Conservation (phyloP, 2,888 invertebrate species). For the Orthosia cruda region DNA sequence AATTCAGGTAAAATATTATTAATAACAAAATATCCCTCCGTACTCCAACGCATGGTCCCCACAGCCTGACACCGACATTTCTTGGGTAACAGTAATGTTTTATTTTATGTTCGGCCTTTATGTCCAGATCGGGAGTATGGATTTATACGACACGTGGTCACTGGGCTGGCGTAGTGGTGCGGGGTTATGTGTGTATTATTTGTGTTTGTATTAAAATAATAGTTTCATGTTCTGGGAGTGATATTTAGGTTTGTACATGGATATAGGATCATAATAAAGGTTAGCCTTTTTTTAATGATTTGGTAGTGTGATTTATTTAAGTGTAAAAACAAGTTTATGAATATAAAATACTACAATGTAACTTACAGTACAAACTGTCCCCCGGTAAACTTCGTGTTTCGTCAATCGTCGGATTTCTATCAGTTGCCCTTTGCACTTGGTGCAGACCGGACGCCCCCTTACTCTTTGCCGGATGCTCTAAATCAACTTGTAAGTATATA, state of each 20-base stretch:
- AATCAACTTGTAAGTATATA: no score
- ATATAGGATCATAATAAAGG: not conserved
- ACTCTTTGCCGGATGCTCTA: no score
- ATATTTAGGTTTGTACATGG: not conserved
- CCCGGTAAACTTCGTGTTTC: no score
- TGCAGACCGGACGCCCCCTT: no score
- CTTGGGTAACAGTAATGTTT: slow-evolving; percentile 68
- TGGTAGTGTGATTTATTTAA: no score
- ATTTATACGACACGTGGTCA: slow-evolving; percentile 61
- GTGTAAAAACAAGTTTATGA: no score
- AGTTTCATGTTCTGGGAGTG: not conserved
- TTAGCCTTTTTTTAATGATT: not conserved
- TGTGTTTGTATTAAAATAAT: slow-evolving; percentile 32
- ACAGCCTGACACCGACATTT: slow-evolving; percentile 55
- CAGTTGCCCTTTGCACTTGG: no score
- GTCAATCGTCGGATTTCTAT: no score
- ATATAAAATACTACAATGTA: no score
- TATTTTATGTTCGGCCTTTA: slow-evolving; percentile 72
- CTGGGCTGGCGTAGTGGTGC: not conserved
- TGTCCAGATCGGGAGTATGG: slow-evolving; percentile 59
- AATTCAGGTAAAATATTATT: no score
- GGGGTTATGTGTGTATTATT: slow-evolving; percentile 33
- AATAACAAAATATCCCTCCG: not conserved
- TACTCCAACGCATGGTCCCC: slow-evolving; percentile 11
- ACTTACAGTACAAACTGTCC: no score